Percentiles rank a stretch among this genome's conserved stretches.
These are phyloP conservation scores for Plecturocebus donacophilus DNA, from an alignment of 2,113 vertebrate genomes.

Conservation along the genomic window DNA sequence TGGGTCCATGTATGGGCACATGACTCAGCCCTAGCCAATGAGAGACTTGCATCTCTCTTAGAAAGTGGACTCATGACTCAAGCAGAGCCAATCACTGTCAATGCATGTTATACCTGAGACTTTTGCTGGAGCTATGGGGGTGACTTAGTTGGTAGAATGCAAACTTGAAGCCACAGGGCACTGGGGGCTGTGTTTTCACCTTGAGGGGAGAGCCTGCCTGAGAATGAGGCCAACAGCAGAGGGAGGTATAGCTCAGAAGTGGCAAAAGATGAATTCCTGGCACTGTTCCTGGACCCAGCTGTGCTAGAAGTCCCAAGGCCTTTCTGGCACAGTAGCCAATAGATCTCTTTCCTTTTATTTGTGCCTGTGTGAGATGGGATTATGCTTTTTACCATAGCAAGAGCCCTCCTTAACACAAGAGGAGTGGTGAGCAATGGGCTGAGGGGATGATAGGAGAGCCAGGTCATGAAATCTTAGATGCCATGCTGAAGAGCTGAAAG, in stretches of 20 bases:
- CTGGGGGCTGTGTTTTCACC: neutral
- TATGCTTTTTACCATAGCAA: neutral
- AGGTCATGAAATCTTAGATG: neutral
- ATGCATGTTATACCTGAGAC: neutral
- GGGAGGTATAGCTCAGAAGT: neutral
- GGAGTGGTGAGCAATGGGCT: neutral
- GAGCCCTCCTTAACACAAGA: neutral
- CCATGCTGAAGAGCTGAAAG: neutral
- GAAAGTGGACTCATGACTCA: neutral
- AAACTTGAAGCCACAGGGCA: neutral
- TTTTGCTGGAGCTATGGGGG: neutral
- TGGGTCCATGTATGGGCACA: neutral
- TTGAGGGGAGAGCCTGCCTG: neutral
- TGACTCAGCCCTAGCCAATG: neutral
- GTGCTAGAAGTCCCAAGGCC: neutral
- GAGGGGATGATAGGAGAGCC: neutral
- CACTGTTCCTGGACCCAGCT: neutral
- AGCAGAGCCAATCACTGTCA: neutral
- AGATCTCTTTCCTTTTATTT: neutral
- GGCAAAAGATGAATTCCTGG: neutral
- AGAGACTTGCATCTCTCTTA: neutral
- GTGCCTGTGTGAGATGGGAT: neutral
- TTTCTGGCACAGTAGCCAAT: neutral
- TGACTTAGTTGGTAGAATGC: neutral
- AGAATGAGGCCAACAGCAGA: neutral